Evolutionary conservation across 1,140 invertebrate species (phyloP), one percentile per base, ranked within the genome.

Genomic region (Drosophila pruinosa): DNA sequence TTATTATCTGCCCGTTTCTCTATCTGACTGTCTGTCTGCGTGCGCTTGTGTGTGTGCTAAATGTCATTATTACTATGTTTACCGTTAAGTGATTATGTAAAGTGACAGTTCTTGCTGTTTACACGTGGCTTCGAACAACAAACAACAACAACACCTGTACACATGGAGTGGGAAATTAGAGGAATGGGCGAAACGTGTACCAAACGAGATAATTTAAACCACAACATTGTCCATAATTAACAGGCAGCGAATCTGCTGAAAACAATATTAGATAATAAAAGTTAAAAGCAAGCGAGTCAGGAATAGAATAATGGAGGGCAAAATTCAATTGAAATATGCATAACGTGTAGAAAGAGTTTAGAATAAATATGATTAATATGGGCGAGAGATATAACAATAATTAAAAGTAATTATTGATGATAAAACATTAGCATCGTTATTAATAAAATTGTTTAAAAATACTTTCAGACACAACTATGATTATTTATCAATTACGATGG

Each of bases 51-150:
- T 61, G 24, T 48, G 68, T 39, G 52, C 26, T 34, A 71, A 45
- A 31, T 59, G 22, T 67, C 47, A 41, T 53, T 38, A 50, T 45
- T 19, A 41, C 15, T 53, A 62, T 15, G 10, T 24, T 63, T 21
- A 17, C 17, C 24, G 53, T 41, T 58, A 73, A 38, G 10, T 39
- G 17, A 59, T 39, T 72, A 77, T 54, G 34, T 43, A 24, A 70
- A 45, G 52, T 57, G 59, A 75, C 38, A 64, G 41, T 61, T 56
- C 54, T 52, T n/a, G 19, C 17, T 34, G n/a, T 48, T 22, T 15
- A 61, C 57, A 48, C 43, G 31, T 48, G 43, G 6, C 41, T 14
- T 1, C 15, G 17, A 52, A 43, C 24, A 31, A 8, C 53, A 3
- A 45, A 28, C 26, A 48, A 28, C 26, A 28, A 7, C 26, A 28